These are phyloP conservation scores for Drosophila lini DNA, from an alignment of 1,140 invertebrate genomes.

Conservation along the genomic window DNA sequence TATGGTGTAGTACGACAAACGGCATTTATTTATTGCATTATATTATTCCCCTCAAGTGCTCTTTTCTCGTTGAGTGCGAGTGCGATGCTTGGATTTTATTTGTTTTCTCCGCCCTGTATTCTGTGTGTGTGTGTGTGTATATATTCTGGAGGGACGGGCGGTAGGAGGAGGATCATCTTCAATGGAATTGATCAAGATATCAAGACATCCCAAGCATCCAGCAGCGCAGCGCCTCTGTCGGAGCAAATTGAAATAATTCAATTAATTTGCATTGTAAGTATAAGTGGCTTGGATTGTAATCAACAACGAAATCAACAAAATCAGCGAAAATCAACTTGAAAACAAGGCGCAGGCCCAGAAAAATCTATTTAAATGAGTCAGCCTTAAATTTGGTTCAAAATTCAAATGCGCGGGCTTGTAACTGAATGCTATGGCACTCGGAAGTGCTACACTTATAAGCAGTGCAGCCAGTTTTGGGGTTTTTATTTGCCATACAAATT, in stretches of 20 bases:
- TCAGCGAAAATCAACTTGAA: constrained; percentile 3
- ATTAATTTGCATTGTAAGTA: constrained; percentile 83
- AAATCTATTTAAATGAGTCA: constrained; percentile 22
- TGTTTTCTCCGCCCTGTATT: constrained; percentile 12
- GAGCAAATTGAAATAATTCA: constrained; percentile 79
- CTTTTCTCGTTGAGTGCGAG: constrained; percentile 25
- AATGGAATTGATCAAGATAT: constrained; percentile 22
- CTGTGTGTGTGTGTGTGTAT: neutral
- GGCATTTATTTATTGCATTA: constrained; percentile 66
- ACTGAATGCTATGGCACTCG: neutral
- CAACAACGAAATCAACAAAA: constrained; percentile 50
- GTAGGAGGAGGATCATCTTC: neutral
- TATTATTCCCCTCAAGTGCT: constrained; percentile 64
- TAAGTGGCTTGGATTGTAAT: constrained; percentile 71
- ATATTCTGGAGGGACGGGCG: neutral
- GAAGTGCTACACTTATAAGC: no score
- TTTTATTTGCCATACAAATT: neutral
- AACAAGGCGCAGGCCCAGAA: neutral
- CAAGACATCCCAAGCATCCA: neutral
- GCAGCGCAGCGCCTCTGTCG: neutral
- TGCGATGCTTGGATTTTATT: constrained; percentile 20
- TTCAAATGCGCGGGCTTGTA: constrained; percentile 1
- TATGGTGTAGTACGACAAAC: constrained; percentile 2
- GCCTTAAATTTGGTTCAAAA: constrained; percentile 2
- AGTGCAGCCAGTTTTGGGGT: neutral